Base-by-base conservation (phyloP, 2,888 invertebrate species). In the Frankliniella intonsa region DNA sequence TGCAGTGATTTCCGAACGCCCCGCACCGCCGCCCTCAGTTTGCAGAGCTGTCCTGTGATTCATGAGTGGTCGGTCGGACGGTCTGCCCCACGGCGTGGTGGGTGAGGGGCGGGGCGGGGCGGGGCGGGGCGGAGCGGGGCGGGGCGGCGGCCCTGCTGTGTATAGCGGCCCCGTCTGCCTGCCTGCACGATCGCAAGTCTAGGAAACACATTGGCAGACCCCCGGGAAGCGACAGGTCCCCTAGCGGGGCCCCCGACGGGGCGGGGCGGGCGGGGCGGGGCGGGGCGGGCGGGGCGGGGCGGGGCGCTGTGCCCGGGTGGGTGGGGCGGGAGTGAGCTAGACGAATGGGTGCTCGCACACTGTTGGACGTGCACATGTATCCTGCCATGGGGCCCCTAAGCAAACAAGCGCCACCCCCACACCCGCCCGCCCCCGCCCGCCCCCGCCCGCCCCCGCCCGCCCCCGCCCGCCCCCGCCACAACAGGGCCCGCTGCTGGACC, bases 161-260 rank as follows among this genome's bases (percentile, higher is more conserved):
- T 55, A 12, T 17, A 14, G 55, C 55, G 14, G 14, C 12, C 12
- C 38, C 38, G 38, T 38, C 38, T 38, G 38, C 38, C 38, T 38
- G 38, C 38, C 38, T 38, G 22, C 11, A 22, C 69, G 69, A 69
- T 69, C 69, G 22, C 69, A 22, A 17, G 62, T 62, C 69, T 22
- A 69, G 69, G 25, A 69, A 22, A 69, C 69, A 69, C 69, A 69
- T 69, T 69, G 69, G 69, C 69, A 69, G 69, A 22, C 69, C 69
- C 69, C 69, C 69, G 69, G 69, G 69, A 22, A 69, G 69, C 69
- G 69, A 69, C 69, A 69, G 69, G 69, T 69, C 69, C 22, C 22
- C 55, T 55, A 55, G 55, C 55, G 55, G 17, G 55, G 55, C 69
- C 62, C 62, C 14, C 62, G 7, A 3, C 14, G 17, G 62, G n/a